Conservation (phyloP, 2,113 vertebrate genomes). For the Malurus melanocephalus region DNA sequence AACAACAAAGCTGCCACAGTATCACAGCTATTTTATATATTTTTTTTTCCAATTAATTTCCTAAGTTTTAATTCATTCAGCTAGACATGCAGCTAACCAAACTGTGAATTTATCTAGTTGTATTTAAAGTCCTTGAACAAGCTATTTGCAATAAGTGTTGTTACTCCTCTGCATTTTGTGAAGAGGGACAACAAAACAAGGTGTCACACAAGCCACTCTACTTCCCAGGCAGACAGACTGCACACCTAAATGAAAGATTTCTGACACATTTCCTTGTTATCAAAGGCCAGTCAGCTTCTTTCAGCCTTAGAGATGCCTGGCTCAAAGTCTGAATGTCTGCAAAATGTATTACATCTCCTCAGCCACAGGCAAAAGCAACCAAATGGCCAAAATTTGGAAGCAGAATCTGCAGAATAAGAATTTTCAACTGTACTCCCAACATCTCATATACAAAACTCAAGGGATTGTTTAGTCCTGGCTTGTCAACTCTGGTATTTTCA, state of each 20-base stretch:
- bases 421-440: not conserved
- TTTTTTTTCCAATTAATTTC: not conserved
- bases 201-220: not conserved
- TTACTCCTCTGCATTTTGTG: not conserved
- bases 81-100: not conserved
- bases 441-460: not conserved
- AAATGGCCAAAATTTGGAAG: not conserved
- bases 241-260: not conserved
- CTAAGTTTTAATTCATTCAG: not conserved
- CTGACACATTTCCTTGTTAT: not conserved
- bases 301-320: not conserved
- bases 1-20: not conserved
- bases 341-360: not conserved
- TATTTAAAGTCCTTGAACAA: not conserved
- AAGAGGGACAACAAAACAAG: not conserved
- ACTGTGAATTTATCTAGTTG: not conserved
- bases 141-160: not conserved
- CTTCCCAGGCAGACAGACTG: not conserved
- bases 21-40: not conserved
- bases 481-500: not conserved
- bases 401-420: not conserved
- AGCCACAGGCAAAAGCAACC: accelerated
- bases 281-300: not conserved
- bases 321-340: not conserved
- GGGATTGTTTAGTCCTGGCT: not conserved